Evolutionary conservation across 2,888 invertebrate species (phyloP).

Genomic region (Leptinotarsa peninsularis): DNA sequence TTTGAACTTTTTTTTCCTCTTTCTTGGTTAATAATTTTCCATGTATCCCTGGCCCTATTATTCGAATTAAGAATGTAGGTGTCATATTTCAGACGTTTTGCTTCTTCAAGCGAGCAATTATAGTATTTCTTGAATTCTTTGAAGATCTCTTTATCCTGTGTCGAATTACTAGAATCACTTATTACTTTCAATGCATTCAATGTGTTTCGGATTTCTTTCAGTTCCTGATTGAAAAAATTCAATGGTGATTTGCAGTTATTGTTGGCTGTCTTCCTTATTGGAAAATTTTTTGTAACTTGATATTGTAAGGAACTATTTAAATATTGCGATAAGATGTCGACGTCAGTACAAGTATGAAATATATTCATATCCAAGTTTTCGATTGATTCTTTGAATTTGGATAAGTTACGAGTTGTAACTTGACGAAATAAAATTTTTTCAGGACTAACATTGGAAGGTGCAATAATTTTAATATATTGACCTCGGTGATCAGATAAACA

Average conservation of each 20-base stretch:
- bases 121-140: too few species aligned
- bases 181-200: not conserved
- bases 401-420: not conserved
- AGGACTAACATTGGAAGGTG: not conserved
- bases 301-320: not conserved
- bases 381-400: not conserved
- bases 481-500: slow-evolving; percentile 19
- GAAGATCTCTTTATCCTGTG: not conserved
- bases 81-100: too few species aligned
- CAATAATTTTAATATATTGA: not conserved
- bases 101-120: too few species aligned
- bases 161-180: not conserved
- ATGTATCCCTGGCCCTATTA: too few species aligned
- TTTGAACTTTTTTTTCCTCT: too few species aligned
- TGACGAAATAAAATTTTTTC: slow-evolving; percentile 9
- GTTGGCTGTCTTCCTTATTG: not conserved
- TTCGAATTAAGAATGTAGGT: too few species aligned
- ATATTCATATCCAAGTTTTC: not conserved
- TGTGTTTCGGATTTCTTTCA: slow-evolving; percentile 6
- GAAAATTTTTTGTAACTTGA: not conserved
- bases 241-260: not conserved
- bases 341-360: not conserved
- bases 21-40: too few species aligned
- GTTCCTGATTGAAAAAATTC: not conserved
- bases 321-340: not conserved